Percentiles rank a stretch among this genome's conserved stretches.
phyloP scores from a whole-genome alignment of 2,113 vertebrate genomes.

The Oncorhynchus gorbuscha region DNA sequence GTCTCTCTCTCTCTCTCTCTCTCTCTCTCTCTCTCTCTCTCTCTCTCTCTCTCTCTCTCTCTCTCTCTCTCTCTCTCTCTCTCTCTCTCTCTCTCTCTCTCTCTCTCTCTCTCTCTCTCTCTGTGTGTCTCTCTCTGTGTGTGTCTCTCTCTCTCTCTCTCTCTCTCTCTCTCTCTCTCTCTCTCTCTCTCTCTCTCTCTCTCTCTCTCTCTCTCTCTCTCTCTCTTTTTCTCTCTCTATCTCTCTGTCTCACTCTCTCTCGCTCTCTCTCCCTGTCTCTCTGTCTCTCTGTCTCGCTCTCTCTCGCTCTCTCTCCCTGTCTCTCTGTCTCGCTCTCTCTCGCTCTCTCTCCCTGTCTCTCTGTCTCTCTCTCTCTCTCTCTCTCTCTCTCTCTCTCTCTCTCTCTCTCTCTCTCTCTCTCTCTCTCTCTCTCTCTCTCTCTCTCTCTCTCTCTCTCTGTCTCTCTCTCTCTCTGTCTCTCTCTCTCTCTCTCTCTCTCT shows the following conservation, averaged over 20 bases:
- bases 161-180: background rate
- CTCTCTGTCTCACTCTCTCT: constrained; percentile 33
- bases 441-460: too few species aligned
- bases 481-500: background rate
- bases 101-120: constrained; percentile 45
- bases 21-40: constrained; percentile 9
- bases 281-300: too few species aligned
- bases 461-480: too few species aligned
- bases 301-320: constrained; percentile 59
- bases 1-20: constrained; percentile 55
- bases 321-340: constrained; percentile 49
- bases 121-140: background rate
- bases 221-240: constrained; percentile 26
- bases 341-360: constrained; percentile 46
- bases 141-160: constrained; percentile 61
- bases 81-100: constrained; percentile 36
- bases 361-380: background rate
- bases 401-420: too few species aligned
- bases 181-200: too few species aligned
- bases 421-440: too few species aligned
- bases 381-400: constrained; percentile 18
- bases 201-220: constrained; percentile 49
- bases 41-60: constrained; percentile 33
- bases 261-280: background rate
- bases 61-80: constrained; percentile 44